A percentile compares a stretch with the other conserved stretches of the same genome.
These are phyloP conservation scores for Astur gentilis DNA, from an alignment of 2,113 vertebrate genomes.

Conservation along the genomic window DNA sequence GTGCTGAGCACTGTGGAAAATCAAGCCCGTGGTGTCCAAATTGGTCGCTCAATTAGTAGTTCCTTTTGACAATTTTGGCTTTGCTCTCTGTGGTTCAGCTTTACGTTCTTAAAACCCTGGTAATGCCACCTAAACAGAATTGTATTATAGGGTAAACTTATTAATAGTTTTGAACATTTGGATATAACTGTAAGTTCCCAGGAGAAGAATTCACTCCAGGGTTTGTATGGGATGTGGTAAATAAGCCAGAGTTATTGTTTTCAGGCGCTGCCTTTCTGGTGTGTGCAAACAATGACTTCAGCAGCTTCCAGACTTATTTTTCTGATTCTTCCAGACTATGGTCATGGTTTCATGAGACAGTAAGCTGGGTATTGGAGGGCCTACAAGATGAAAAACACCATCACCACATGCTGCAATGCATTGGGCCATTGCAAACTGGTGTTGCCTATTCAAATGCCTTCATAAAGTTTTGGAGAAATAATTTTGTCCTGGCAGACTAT, in stretches of 20 bases:
- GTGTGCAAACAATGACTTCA: conserved; percentile 70
- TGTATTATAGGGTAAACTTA: conserved; percentile 59
- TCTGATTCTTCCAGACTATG: conserved; percentile 60
- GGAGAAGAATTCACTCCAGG: conserved; percentile 68
- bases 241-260: conserved; percentile 63
- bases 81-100: conserved; percentile 46
- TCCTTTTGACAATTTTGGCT: conserved; percentile 45
- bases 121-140: conserved; percentile 62
- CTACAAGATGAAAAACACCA: conserved; percentile 54
- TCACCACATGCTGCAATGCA: neutral
- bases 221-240: conserved; percentile 68
- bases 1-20: conserved; percentile 47
- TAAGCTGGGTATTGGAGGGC: conserved; percentile 36
- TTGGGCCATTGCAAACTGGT: neutral
- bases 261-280: conserved; percentile 62
- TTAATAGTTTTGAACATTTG: conserved; percentile 68
- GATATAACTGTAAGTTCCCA: conserved; percentile 64
- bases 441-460: conserved; percentile 20
- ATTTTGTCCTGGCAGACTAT: neutral
- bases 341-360: conserved; percentile 55
- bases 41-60: conserved; percentile 54
- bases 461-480: neutral
- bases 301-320: conserved; percentile 67
- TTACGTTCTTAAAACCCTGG: conserved; percentile 41
- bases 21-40: conserved; percentile 20